Conservation (phyloP, 2,113 vertebrate species). For the Varanus salvator region DNA sequence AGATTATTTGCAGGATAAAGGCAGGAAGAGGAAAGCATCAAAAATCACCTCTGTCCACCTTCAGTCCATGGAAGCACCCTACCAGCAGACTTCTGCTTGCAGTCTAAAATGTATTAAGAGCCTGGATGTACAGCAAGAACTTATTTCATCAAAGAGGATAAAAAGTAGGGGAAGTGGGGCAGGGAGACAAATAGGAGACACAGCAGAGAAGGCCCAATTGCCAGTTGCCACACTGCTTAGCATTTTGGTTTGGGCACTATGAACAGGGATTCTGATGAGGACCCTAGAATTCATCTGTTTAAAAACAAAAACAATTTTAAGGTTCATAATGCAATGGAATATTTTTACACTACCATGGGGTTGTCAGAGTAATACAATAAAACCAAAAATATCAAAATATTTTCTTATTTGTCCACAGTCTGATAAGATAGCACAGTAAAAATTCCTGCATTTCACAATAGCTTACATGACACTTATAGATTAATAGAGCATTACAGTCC, state of each 20-base stretch:
- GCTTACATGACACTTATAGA: constrained; percentile 71
- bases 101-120: not conserved
- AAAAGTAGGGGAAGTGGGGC: not conserved
- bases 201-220: not conserved
- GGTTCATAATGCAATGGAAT: not conserved
- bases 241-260: too few relatives aligned
- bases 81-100: not conserved
- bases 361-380: not conserved
- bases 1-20: not conserved
- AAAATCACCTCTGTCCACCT: not conserved
- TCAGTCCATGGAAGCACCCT: not conserved
- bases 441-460: constrained; percentile 58
- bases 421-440: constrained; percentile 25
- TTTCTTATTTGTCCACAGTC: constrained; percentile 8
- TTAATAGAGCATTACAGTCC: constrained; percentile 66
- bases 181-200: not conserved
- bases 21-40: not conserved
- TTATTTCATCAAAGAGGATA: not conserved
- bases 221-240: not conserved
- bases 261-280: not conserved
- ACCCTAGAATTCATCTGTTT: not conserved
- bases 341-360: not conserved
- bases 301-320: not conserved
- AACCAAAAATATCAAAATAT: not conserved
- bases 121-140: not conserved